Conservation (phyloP, 2,113 vertebrate genomes). For the Nematolebias whitei region DNA sequence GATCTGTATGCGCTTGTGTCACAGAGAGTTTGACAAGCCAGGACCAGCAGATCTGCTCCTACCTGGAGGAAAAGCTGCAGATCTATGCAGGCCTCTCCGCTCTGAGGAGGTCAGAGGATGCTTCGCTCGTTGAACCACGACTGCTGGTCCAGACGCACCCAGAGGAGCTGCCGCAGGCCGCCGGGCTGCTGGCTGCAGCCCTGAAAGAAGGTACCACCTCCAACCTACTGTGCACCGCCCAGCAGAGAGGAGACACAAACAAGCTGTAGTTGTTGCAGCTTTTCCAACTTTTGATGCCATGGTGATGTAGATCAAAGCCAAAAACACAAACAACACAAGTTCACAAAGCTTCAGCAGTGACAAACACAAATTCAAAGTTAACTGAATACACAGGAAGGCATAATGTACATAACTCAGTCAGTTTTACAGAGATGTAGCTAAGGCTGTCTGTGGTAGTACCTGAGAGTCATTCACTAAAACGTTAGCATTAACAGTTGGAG, state of each 20-base stretch:
- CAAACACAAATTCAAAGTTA: too few relatives aligned
- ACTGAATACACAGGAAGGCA: too few relatives aligned
- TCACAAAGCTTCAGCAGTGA: too few relatives aligned
- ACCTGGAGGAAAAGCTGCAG: constrained; percentile 90
- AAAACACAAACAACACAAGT: too few relatives aligned
- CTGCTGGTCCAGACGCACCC: constrained; percentile 86
- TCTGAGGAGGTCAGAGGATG: constrained; percentile 78
- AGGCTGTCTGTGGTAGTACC: too few relatives aligned
- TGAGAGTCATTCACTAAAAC: too few relatives aligned
- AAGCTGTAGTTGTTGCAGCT: not conserved
- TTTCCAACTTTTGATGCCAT: not conserved
- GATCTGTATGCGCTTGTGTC: constrained; percentile 12
- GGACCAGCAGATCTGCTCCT: constrained; percentile 91
- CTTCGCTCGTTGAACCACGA: constrained; percentile 76
- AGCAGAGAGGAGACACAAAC: not conserved
- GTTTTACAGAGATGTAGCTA: too few relatives aligned
- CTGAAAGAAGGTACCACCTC: constrained; percentile 84
- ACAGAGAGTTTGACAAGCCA: constrained; percentile 82
- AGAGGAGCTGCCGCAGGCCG: constrained; percentile 85
- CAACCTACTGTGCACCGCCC: not conserved
- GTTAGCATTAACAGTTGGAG: too few relatives aligned
- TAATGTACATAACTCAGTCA: too few relatives aligned
- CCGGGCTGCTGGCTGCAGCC: constrained; percentile 84
- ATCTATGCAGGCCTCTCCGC: constrained; percentile 84
- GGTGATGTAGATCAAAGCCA: too few relatives aligned